Evolutionary conservation across 1,140 invertebrate genomes (phyloP), one percentile per base, ranked within the genome.

Genomic region (Temnothorax curvispinosus): DNA sequence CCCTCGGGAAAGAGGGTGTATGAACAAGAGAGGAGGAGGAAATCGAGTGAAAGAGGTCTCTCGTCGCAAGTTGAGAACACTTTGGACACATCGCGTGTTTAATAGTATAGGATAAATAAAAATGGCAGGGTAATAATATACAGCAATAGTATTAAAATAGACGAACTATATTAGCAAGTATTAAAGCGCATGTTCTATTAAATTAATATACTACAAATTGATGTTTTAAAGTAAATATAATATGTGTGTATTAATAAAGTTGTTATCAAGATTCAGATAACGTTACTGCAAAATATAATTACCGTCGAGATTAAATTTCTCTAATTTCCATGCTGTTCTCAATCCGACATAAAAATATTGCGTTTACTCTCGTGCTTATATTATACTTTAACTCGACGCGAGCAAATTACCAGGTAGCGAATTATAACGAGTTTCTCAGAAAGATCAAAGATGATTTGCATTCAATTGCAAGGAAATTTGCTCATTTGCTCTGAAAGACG

Each of bases 391-490:
- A 38, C 27, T 64, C 38, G 11, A 56, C 54, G 44, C 54, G 54
- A 89, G 60, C 67, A 52, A 86, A 88, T 56, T 56, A 52, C 54
- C 21, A 21, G 21, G 13, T 8, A 65, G 44, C 6, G 32, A 78
- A 78, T 80, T 80, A 80, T 80, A 80, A 80, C 44, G 50, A 81
- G 78, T 81, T 81, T 81, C 65, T 54, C 21, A 21, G 38, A 21
- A 54, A 15, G 76, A 78, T 78, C 76, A 81, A 72, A 81, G 78
- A 72, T 81, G 44, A n/a, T 41, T 71, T 52, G 38, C 50, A 69
- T 72, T 72, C 78, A 81, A 81, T 81, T 64, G 64, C 47, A 27
- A 27, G 81, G 71, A 85, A 85, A 85, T 85, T 58, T 77, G 44
- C 56, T 85, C 41, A 7, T 62, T 27, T 27, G 27, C 9, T 84